Evolutionary conservation across 2,797 vertebrate genomes (phyloP).

Genomic region (Sebastes cheni): DNA sequence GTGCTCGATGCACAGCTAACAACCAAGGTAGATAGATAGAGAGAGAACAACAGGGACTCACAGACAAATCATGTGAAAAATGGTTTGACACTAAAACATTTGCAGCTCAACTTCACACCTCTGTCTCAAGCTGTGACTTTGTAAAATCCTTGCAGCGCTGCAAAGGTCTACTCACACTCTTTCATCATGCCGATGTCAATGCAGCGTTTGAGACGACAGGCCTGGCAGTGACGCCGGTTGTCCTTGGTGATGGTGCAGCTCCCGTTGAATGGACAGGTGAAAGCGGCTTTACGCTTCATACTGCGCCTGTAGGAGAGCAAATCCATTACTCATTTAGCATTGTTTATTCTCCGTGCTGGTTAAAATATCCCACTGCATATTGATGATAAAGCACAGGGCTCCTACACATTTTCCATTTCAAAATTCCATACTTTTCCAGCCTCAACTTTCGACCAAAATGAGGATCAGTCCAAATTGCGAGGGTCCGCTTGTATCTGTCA

Average conservation of each 20-base stretch:
- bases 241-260: slow-evolving; percentile 97
- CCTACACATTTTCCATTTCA: too few relatives aligned
- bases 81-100: background rate
- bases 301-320: slow-evolving; percentile 85
- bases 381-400: background rate
- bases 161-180: slow-evolving; percentile 88
- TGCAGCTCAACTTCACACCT: background rate
- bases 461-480: too few relatives aligned
- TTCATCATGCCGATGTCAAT: slow-evolving; percentile 84
- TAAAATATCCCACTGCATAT: slow-evolving; percentile 79
- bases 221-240: slow-evolving; percentile 97
- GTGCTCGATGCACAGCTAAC: background rate
- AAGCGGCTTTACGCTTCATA: slow-evolving; percentile 95
- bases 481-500: too few relatives aligned
- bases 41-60: background rate
- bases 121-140: background rate
- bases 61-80: background rate
- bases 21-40: too few relatives aligned
- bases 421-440: too few relatives aligned
- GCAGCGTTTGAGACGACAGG: slow-evolving; percentile 95
- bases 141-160: background rate
- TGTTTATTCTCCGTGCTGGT: slow-evolving; percentile 11
- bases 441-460: too few relatives aligned
- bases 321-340: background rate
- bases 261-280: slow-evolving; percentile 94